These are phyloP conservation scores for Pollimyrus isidori DNA, from an alignment of 2,113 vertebrate genomes.

Conservation along the genomic window DNA sequence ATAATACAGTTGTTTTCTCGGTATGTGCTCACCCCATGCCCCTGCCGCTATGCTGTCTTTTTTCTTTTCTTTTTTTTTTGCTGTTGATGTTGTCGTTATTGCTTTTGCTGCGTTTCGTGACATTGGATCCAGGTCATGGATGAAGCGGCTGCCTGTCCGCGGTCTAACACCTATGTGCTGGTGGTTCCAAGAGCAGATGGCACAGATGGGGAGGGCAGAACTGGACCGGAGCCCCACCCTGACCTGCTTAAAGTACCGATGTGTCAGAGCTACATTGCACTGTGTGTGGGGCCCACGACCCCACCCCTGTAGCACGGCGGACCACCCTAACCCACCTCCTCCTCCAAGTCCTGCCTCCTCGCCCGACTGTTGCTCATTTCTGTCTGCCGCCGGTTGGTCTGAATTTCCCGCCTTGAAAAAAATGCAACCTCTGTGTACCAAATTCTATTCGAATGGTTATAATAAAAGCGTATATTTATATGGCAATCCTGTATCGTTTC, in stretches of 20 bases:
- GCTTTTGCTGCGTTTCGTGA: neutral
- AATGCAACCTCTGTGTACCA: constrained; percentile 61
- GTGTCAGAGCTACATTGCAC: neutral
- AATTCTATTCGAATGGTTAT: constrained; percentile 59
- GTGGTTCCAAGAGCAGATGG: neutral
- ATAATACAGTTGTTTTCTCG: neutral
- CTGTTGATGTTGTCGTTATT: neutral
- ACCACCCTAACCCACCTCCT: neutral
- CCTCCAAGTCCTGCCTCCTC: neutral
- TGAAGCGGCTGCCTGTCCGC: neutral
- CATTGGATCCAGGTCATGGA: neutral
- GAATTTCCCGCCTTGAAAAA: constrained; percentile 37
- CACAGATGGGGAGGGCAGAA: neutral
- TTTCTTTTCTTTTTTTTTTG: neutral
- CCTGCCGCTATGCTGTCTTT: neutral
- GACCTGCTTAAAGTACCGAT: neutral
- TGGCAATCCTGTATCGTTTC: constrained; percentile 37
- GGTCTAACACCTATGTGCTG: neutral
- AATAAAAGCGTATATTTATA: constrained; percentile 68
- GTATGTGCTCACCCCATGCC: neutral
- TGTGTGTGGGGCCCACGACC: neutral
- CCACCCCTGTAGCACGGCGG: neutral
- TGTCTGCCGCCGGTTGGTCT: constrained; percentile 31
- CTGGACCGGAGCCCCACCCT: neutral
- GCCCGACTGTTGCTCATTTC: constrained; percentile 17